phyloP scores from a whole-genome alignment of 2,888 invertebrate species.

The Liodrosophila aerea region DNA sequence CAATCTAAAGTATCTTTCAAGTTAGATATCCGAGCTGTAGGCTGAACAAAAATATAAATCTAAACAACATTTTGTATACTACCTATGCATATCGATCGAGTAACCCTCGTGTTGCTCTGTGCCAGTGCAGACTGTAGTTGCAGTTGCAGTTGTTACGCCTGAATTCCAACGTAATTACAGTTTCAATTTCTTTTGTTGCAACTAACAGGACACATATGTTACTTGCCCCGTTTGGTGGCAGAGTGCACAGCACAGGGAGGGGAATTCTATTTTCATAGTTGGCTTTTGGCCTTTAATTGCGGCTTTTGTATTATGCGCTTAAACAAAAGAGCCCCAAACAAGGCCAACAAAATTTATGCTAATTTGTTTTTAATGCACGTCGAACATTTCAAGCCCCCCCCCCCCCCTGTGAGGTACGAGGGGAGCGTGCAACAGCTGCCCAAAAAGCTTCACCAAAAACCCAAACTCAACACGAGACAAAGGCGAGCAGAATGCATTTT shows the following conservation, averaged over 20 bases:
- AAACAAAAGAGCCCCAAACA: slow-evolving; percentile 42
- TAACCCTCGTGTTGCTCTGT: not conserved
- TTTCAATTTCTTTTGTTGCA: slow-evolving; percentile 56
- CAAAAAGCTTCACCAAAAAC: slow-evolving; percentile 12
- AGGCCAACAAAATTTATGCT: slow-evolving; percentile 46
- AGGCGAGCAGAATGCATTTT: too few relatives aligned
- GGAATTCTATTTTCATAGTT: slow-evolving; percentile 20
- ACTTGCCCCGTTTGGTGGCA: slow-evolving; percentile 4
- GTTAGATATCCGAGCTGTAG: too few relatives aligned
- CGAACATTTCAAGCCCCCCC: slow-evolving; percentile 6
- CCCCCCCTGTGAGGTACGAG: not conserved
- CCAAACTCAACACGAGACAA: too few relatives aligned
- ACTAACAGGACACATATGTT: slow-evolving; percentile 26
- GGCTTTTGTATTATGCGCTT: slow-evolving; percentile 39
- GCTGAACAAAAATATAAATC: too few relatives aligned
- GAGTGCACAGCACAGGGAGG: not conserved
- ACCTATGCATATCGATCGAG: too few relatives aligned
- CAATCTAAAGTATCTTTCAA: too few relatives aligned
- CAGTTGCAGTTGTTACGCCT: slow-evolving; percentile 28
- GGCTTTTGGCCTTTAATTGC: slow-evolving; percentile 25
- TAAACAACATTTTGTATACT: too few relatives aligned
- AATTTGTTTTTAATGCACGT: slow-evolving; percentile 64
- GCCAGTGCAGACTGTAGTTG: slow-evolving; percentile 12
- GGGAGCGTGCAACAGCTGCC: not conserved
- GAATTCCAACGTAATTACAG: slow-evolving; percentile 63